Conservation (phyloP, 1,140 invertebrate genomes). For the Micrasema longulum region DNA sequence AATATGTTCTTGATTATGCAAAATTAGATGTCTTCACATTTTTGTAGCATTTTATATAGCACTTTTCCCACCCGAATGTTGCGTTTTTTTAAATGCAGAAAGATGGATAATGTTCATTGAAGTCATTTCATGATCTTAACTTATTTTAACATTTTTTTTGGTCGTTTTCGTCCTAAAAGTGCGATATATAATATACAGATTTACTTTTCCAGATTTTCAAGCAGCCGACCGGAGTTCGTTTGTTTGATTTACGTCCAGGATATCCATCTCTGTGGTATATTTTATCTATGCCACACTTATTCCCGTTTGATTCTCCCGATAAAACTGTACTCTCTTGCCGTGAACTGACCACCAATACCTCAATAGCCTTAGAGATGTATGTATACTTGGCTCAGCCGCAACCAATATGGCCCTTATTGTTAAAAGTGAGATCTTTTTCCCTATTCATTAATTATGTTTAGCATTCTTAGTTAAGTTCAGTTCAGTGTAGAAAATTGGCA, state of each 20-base stretch:
- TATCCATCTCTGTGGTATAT: constrained; percentile 75
- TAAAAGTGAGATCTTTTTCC: constrained; percentile 69
- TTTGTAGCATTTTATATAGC: constrained; percentile 16
- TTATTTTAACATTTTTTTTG: background rate
- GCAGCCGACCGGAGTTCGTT: constrained; percentile 48
- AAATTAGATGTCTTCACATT: too few species aligned
- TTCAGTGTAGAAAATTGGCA: too few species aligned
- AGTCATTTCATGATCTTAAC: too few species aligned
- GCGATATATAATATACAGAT: too few species aligned
- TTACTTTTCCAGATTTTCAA: constrained; percentile 45
- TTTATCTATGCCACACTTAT: constrained; percentile 73
- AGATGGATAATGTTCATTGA: too few species aligned
- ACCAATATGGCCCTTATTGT: constrained; percentile 77
- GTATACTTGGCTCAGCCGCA: constrained; percentile 81
- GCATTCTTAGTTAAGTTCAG: too few species aligned
- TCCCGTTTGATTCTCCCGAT: constrained; percentile 65
- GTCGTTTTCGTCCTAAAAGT: too few species aligned
- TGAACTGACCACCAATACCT: constrained; percentile 69
- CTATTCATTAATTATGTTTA: too few species aligned
- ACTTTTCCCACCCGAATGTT: too few species aligned
- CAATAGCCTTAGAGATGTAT: constrained; percentile 75
- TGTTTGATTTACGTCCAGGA: constrained; percentile 57
- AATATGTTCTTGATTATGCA: too few species aligned
- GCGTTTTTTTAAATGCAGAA: too few species aligned
- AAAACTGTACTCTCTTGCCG: constrained; percentile 63